Percentiles rank a stretch among this genome's conserved stretches.
Evolutionary conservation across 2,797 vertebrate genomes (phyloP).

Genomic region (Coendou prehensilis): DNA sequence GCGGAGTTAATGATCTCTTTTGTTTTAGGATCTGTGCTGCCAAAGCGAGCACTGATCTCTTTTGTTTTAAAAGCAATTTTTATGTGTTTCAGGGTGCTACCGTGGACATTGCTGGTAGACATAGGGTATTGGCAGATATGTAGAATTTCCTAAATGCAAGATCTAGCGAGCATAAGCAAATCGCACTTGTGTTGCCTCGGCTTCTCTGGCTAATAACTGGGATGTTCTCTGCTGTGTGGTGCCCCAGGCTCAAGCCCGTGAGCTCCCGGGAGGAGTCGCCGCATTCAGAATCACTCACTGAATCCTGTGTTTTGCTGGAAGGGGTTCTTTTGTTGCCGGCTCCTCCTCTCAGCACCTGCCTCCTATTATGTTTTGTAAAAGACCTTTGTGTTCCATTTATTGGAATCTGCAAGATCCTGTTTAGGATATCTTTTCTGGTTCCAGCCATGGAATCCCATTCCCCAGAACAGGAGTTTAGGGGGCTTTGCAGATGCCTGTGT

Average conservation of each 20-base stretch:
- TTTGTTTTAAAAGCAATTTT: constrained; percentile 59
- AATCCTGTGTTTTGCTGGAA: constrained; percentile 56
- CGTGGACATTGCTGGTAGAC: not conserved
- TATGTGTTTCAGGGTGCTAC: not conserved
- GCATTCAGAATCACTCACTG: constrained; percentile 57
- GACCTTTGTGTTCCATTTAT: constrained; percentile 11
- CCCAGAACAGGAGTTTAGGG: not conserved
- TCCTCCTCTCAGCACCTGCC: constrained; percentile 51
- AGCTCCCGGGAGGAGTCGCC: not conserved
- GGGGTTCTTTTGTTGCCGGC: constrained; percentile 48
- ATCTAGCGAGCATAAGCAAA: constrained; percentile 33
- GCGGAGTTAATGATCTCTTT: constrained; percentile 26
- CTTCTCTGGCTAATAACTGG: constrained; percentile 58
- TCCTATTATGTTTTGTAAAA: not conserved
- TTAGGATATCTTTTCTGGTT: not conserved
- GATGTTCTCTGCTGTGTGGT: not conserved
- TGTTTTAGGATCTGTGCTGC: not conserved
- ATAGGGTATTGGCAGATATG: not conserved
- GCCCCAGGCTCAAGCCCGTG: not conserved
- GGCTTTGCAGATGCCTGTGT: not conserved
- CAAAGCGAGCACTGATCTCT: not conserved
- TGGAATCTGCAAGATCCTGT: not conserved
- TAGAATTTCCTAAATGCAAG: constrained; percentile 21
- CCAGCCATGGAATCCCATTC: not conserved
- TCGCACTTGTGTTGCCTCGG: not conserved